A percentile compares a stretch with the other conserved stretches of the same genome.
These are phyloP conservation scores for Sus scrofa DNA, from an alignment of 2,113 vertebrate species.

Conservation along the genomic window DNA sequence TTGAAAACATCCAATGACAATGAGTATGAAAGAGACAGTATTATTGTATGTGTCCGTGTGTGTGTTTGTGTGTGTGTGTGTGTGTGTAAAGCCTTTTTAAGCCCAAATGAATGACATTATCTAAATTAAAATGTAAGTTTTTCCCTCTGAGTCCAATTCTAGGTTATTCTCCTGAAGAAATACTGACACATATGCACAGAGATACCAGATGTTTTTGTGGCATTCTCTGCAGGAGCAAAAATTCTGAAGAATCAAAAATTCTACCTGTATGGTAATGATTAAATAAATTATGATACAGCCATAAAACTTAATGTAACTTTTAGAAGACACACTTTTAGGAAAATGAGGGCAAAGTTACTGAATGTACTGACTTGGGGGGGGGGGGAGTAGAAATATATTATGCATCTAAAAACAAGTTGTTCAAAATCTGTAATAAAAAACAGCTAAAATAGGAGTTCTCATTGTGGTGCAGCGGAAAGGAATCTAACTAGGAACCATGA, in stretches of 20 bases:
- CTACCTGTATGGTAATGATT: background rate
- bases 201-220: background rate
- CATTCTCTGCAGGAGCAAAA: constrained; percentile 11
- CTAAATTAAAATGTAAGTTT: background rate
- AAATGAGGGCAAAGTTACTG: background rate
- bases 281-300: background rate
- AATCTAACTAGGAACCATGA: too few species aligned
- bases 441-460: too few species aligned
- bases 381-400: background rate
- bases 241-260: background rate
- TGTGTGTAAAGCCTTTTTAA: background rate
- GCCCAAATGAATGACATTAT: background rate
- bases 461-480: too few species aligned
- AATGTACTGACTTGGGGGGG: background rate
- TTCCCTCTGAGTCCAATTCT: background rate
- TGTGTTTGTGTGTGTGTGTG: background rate
- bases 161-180: background rate
- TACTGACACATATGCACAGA: background rate
- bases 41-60: background rate
- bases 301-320: constrained; percentile 36
- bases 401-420: background rate
- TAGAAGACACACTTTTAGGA: background rate
- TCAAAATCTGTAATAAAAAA: too few species aligned
- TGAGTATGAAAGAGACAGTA: background rate
- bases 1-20: background rate